A percentile compares a stretch with the other conserved stretches of the same genome.
phyloP scores from a whole-genome alignment of 2,888 invertebrate species.

The Ypsolopha sequella region DNA sequence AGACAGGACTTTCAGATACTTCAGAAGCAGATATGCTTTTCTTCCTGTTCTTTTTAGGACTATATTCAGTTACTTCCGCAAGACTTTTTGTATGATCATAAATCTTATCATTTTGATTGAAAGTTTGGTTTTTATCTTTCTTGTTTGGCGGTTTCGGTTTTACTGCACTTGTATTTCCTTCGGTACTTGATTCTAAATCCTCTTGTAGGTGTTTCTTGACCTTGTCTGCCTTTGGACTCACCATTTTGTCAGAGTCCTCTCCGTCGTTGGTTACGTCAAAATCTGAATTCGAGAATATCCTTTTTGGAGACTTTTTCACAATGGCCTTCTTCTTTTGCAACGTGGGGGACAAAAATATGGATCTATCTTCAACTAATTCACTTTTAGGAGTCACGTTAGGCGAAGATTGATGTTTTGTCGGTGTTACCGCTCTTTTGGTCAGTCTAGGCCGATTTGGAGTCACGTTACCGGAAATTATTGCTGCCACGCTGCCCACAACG shows the following conservation, averaged over 20 bases:
- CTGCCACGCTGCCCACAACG: conserved; percentile 70
- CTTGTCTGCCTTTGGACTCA: conserved; percentile 49
- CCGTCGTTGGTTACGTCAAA: conserved; percentile 34
- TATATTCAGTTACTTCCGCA: not conserved
- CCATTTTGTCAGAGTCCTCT: conserved; percentile 19
- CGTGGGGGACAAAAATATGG: conserved; percentile 54
- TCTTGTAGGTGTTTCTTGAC: conserved; percentile 52
- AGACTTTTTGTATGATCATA: not conserved
- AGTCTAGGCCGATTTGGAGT: conserved; percentile 66
- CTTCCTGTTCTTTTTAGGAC: conserved; percentile 5
- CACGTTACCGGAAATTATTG: conserved; percentile 67
- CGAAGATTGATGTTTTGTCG: conserved; percentile 53
- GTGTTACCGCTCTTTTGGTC: conserved; percentile 45
- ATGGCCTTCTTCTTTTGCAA: conserved; percentile 57
- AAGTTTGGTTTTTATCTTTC: not conserved
- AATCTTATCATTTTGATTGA: not conserved
- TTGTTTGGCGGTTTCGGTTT: conserved; percentile 22
- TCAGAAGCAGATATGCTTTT: not conserved
- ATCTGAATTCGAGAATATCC: conserved; percentile 54
- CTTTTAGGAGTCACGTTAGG: conserved; percentile 61
- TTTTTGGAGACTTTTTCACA: conserved; percentile 57
- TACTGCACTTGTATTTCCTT: conserved; percentile 9
- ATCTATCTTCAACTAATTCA: conserved; percentile 46
- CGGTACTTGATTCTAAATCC: conserved; percentile 27
- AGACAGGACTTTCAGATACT: not conserved